Evolutionary conservation across 2,113 vertebrate species (phyloP), one percentile per base, ranked within the genome.

Genomic region (Nansenia antarctica): DNA sequence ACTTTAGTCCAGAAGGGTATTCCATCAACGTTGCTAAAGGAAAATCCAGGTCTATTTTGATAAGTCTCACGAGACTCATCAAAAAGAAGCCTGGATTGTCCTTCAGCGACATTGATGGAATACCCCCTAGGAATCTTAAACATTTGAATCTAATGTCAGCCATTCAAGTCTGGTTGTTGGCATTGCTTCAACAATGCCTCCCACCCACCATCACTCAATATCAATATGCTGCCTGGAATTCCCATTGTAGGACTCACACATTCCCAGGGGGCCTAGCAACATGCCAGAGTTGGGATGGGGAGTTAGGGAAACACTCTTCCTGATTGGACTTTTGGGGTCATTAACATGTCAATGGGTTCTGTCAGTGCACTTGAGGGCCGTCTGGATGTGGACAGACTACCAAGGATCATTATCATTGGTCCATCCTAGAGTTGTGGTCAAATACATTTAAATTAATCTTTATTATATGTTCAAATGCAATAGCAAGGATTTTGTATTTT

Each of bases 281-380:
- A 85, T 85, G 64, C 78, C 85, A 78, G 42, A 30, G 52, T 57
- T 58, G 75, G 77, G 86, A 71, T 80, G 71, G 85, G 42, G n/a
- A 47, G 27, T 66, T 59, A 24, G 75, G 66, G 53, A 47, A n/a
- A 47, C n/a, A n/a, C n/a, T n/a, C n/a, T n/a, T n/a, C n/a, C n/a
- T n/a, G n/a, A n/a, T n/a, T n/a, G n/a, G n/a, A n/a, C n/a, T n/a
- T n/a, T n/a, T n/a, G n/a, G n/a, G n/a, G n/a, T n/a, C 27, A 58
- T 30, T 31, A 18, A 0, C 78, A 73, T 62, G 78, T 84, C 82
- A 82, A 32, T 0, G 35, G 70, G 18, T 72, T 80, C 37, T 70
- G 73, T 76, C 79, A 26, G 77, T 69, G 71, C 2, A 3, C 52
- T 54, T 54, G 52, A 20, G 3, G 62, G 34, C 22, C 18, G 35